Base-by-base conservation (phyloP, 2,113 vertebrate species). In the Murina feae region DNA sequence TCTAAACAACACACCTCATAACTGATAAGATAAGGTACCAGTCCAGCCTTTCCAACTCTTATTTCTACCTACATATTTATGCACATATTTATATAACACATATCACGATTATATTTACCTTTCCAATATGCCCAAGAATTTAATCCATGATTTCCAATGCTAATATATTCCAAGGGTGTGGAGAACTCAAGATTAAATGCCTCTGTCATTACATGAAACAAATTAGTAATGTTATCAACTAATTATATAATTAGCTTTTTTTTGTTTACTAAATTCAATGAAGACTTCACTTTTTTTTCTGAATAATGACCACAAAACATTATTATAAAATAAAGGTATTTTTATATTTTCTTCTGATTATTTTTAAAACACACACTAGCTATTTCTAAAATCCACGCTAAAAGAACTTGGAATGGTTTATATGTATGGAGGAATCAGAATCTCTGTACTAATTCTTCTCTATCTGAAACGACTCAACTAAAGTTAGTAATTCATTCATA, bases 51-150 rank as follows among this genome's bases (percentile, higher is more conserved):
- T 97, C 90, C 89, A 97, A 97, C 97, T 95, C 94, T 94, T 93
- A 96, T 96, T 94, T 95, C 95, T 97, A 97, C 93, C 96, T 97
- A 91, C 74, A 80, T 95, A 92, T 93, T 95, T 95, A 96, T 96
- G 89, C 95, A 95, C 85, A 96, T 96, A 96, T 96, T 97, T 97
- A 95, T 95, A 96, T 96, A 96, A 96, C 92, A 95, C 95, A 90
- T 68, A 95, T 63, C 39, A 51, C 74, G 80, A 96, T 93, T 95
- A 84, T 93, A 95, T 95, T 96, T 97, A 95, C 95, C 96, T 96
- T 96, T 90, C 80, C 93, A 91, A 76, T 89, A 95, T 94, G 95
- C 58, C 78, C 42, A 92, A 42, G 71, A 90, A 96, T 95, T 83
- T 93, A 88, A 66, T 93, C 79, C 72, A 44, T 51, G 53, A 89